A percentile compares a stretch with the other conserved stretches of the same genome.
phyloP scores from a whole-genome alignment of 2,113 vertebrate species.

The Poeciliopsis turrubarensis region DNA sequence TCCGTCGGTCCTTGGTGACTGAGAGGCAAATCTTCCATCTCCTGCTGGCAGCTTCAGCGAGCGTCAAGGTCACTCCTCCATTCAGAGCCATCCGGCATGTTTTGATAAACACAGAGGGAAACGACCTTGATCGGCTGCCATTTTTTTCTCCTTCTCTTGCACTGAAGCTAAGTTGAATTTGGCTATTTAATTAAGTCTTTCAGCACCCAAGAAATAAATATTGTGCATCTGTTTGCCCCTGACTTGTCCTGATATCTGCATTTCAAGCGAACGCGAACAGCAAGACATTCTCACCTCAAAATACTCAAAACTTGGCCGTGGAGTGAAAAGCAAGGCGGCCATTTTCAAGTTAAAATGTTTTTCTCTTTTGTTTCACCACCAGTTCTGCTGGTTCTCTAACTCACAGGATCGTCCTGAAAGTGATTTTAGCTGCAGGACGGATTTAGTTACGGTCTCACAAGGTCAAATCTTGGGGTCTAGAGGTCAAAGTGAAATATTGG shows the following conservation, averaged over 20 bases:
- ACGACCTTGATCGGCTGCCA: slow-evolving; percentile 32
- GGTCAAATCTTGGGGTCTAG: too few species aligned
- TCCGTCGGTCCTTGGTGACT: slow-evolving; percentile 11
- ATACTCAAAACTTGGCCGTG: background rate
- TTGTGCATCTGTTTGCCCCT: slow-evolving; percentile 15
- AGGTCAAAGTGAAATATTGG: background rate
- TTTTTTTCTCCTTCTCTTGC: slow-evolving; percentile 13
- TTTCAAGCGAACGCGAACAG: background rate
- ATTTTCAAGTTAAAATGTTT: background rate
- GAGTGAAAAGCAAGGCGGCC: background rate
- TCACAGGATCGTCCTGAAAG: too few species aligned
- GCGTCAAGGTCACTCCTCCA: slow-evolving; percentile 48
- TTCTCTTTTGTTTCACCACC: background rate
- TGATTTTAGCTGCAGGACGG: too few species aligned
- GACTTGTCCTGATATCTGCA: background rate
- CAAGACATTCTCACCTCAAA: background rate
- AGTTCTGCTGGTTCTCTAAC: too few species aligned
- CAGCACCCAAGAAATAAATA: slow-evolving; percentile 4
- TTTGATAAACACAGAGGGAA: slow-evolving; percentile 10
- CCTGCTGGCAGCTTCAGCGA: slow-evolving; percentile 13
- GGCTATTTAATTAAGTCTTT: slow-evolving; percentile 26
- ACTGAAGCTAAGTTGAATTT: slow-evolving; percentile 8
- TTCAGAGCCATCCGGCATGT: slow-evolving; percentile 44
- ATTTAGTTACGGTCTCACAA: too few species aligned
- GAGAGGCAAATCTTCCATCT: slow-evolving; percentile 43